Base-by-base conservation (phyloP, 2,797 vertebrate genomes). In the Muraenolepis orangiensis region DNA sequence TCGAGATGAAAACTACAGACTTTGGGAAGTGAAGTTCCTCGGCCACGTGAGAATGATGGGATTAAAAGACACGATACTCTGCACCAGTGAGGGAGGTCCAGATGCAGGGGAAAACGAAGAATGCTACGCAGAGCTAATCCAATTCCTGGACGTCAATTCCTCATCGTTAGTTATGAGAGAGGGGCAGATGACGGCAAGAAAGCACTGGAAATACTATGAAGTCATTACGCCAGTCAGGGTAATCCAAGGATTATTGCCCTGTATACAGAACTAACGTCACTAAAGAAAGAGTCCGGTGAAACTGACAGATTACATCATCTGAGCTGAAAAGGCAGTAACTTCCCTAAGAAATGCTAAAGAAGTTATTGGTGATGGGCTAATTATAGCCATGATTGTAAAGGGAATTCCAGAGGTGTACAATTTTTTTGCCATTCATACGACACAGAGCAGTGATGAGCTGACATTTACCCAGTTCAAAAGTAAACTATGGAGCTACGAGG, bases 1-100 rank as follows among this genome's bases (percentile, higher is more conserved):
- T 80, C 13, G 64, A 74, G 66, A 74, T 68, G 68, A 83, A 2
- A 72, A 78, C 18, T 83, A 74, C 30, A 31, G 81, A 77, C 73
- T 84, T 20, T 84, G 82, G 73, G 73, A 81, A 66, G 38, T 78
- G 61, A 84, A 77, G 61, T 76, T 84, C 18, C 78, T 82, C 11
- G 74, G 80, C 7, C 74, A 80, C 38, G 2, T 78, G 68, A 70
- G 70, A 29, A 57, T 73, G 5, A n/a, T 73, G 2, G 70, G 78
- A 18, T 70, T 80, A 46, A 82, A 84, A 28, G 72, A 80, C 57
- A 74, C 66, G 11, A 75, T 84, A 38, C 61, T 76, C 0, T 71
- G 57, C 4, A 64, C n/a, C 0, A 11, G 1, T 5, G 67, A 72
- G 8, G 29, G 57, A 2, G 74, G 77, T 12, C 10, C 34, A 28